Evolutionary conservation across 2,888 invertebrate genomes (phyloP).

Genomic region (Oithona nana): DNA sequence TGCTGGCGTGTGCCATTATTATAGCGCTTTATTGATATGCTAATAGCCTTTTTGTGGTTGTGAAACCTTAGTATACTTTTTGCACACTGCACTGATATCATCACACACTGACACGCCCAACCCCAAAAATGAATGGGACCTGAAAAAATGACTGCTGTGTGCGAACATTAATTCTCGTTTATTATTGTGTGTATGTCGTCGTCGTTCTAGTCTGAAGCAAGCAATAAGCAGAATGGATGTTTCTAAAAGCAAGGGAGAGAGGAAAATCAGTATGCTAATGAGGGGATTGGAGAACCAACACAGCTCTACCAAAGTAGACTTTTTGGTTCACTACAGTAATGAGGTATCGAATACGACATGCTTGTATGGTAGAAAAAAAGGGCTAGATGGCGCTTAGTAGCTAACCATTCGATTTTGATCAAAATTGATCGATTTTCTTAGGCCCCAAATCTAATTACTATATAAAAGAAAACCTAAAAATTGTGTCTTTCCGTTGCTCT

Average conservation of each 20-base stretch:
- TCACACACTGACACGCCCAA: background rate
- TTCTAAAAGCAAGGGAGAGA: background rate
- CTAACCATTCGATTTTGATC: too few species aligned
- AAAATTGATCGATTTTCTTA: too few species aligned
- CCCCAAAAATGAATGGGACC: background rate
- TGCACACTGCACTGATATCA: background rate
- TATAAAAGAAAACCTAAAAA: too few species aligned
- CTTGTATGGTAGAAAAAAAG: too few species aligned
- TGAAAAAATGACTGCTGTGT: background rate
- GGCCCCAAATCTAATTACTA: too few species aligned
- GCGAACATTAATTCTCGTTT: background rate
- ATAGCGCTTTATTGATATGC: background rate
- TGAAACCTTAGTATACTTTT: background rate
- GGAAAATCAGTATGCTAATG: background rate
- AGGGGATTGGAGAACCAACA: background rate
- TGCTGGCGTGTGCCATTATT: background rate
- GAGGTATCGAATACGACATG: too few species aligned
- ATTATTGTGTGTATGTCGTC: too few species aligned
- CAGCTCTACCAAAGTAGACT: too few species aligned
- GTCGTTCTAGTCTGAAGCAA: too few species aligned
- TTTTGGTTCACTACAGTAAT: too few species aligned
- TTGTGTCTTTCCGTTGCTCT: too few species aligned
- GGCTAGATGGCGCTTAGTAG: too few species aligned
- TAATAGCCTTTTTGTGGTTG: background rate
- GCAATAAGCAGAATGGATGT: background rate